Evolutionary conservation across 2,797 vertebrate genomes (phyloP), one percentile per base, ranked within the genome.

Genomic region (Gymnoscopelus microlampas): DNA sequence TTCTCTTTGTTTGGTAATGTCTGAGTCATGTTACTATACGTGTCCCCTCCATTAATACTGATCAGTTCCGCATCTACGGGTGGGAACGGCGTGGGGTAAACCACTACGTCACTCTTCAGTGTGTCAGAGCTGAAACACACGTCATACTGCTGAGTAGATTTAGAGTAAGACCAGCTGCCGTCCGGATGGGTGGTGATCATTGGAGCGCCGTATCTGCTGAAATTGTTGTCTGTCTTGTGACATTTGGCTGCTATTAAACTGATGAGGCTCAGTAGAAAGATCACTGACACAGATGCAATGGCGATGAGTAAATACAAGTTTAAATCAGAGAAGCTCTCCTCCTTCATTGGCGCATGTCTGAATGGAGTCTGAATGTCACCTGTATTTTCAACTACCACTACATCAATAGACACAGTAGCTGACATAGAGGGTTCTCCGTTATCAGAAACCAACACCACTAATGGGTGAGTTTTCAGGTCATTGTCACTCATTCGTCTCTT

Each of bases 51-150:
- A 2, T 84, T 86, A 47, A 87, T 80, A 67, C 85, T 87, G 63
- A 89, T 84, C 7, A 85, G 54, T 7, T 89, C 85, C 0, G 11
- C 80, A 48, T 89, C 85, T 54, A 53, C 68, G 62, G 81, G 66
- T 0, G 80, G 77, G 73, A 71, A 87, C 3, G 76, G 66, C 0
- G 76, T 55, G 0, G 82, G 86, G n/a, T 83, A 86, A 63, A 90
- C 84, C 64, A 88, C 76, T 10, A 90, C 70, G 19, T 88, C 83
- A 79, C 85, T 85, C 73, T 86, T 86, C 39, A 88, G 53, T 0
- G 85, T 88, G 81, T 91, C 89, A 63, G 89, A 88, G 48, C 80
- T 84, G 76, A 90, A 85, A 63, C 88, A 90, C 67, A 88, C 87
- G 49, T 90, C 87, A 69, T 88, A 90, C 79, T 87, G 86, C 73